Evolutionary conservation across 2,113 vertebrate genomes (phyloP), one percentile per base, ranked within the genome.

Genomic region (Podarcis raffonei): DNA sequence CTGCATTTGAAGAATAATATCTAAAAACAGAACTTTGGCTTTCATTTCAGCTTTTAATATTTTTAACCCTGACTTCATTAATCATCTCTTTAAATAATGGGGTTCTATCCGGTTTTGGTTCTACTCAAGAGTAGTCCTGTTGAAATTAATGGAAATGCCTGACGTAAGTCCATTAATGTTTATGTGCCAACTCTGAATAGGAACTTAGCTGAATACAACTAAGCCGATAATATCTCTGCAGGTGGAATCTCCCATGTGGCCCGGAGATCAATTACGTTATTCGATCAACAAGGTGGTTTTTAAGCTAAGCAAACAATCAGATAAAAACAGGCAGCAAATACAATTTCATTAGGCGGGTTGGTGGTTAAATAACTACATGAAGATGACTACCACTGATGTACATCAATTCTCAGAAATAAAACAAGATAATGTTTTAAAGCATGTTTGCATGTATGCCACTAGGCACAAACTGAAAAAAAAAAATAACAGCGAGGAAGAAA

Each of bases 41-140:
- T 92, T 53, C 12, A 57, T 13, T 79, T 15, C 8, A 48, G 87
- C 59, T 91, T 86, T 59, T 83, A 1, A 2, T 80, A 86, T 82
- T 66, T 42, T 89, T 75, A 42, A 68, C 62, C 32, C 66, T 48
- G 1, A n/a, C 18, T 5, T 62, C 78, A 42, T 12, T 23, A 53
- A 71, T 5, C 22, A 78, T 11, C 22, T 62, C 91, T 84, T 78
- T 27, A 78, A 74, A 72, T 86, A 48, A 25, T 39, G 6, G 59
- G 16, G 35, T 48, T 48, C 48, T 48, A 11, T 48, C 48, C 48
- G 2, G 48, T 48, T 48, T 48, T 48, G 48, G 48, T 48, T 48
- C 48, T 48, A 48, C 11, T 48, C 48, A 48, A 11, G 48, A 48
- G 48, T 48, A 48, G 48, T 48, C 48, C 48, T 2, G 48, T 48